Evolutionary conservation across 2,888 invertebrate species (phyloP), one percentile per base, ranked within the genome.

Genomic region (Hecatera dysodea): DNA sequence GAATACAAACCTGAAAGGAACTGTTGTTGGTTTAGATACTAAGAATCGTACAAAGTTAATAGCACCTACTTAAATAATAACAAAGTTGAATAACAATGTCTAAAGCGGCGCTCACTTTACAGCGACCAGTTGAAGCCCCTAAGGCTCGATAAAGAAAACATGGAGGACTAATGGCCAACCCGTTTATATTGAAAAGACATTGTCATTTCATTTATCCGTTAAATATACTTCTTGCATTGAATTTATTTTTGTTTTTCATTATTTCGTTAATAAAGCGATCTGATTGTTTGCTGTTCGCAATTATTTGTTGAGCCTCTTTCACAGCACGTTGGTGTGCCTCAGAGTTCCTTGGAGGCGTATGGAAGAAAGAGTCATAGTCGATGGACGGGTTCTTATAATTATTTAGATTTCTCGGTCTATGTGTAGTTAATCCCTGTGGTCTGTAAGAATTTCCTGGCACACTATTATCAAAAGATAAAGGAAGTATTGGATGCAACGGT

Each of bases 201-300:
- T 29, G 0, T 44, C 9, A 42, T 61, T 61, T 65, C 17, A 60
- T 67, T 77, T 77, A 64, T 46, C 67, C 72, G 29, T 63, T 62
- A 29, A 80, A 81, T 62, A 72, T 44, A 44, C 55, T 80, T 67
- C n/a, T 61, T 52, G 59, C 50, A 2, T 71, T 62, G 11, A 48
- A 39, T 62, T 65, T 69, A 11, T 77, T 63, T 57, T 60, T 67
- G 27, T 62, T 69, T 66, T 81, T 72, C 24, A 82, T 70, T 19
- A 87, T 59, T 8, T n/a, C 74, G 36, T 81, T 67, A 29, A 87
- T 82, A 36, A 87, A 67, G 33, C 61, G 62, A 33, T 87, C 84
- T 3, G 88, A 77, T 59, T 82, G 67, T 81, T 87, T 79, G 67
- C 90, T 91, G 1, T 88, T 87, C 77, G 84, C 81, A 11, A 93